Evolutionary conservation across 2,797 vertebrate genomes (phyloP).

Genomic region (Acanthopagrus latus): DNA sequence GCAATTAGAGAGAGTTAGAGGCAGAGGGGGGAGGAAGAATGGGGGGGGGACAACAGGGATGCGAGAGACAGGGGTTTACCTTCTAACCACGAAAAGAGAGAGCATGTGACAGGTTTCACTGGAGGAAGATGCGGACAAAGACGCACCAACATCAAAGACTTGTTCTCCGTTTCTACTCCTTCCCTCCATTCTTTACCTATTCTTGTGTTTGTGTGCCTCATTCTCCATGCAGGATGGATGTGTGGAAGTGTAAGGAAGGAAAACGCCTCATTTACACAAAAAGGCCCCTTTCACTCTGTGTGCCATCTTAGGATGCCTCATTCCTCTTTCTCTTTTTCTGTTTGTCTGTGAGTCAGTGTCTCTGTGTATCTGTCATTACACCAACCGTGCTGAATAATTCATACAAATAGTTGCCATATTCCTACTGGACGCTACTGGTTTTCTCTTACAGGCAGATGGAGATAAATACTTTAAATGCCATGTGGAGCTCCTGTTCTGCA

Average conservation of each 20-base stretch:
- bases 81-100: constrained; percentile 53
- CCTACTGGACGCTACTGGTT: neutral
- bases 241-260: constrained; percentile 35
- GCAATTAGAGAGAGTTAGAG: constrained; percentile 75
- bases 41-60: constrained; percentile 51
- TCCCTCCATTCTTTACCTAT: constrained; percentile 24
- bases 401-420: constrained; percentile 23
- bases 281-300: constrained; percentile 35
- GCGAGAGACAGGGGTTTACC: constrained; percentile 58
- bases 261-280: constrained; percentile 66
- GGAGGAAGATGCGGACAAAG: constrained; percentile 66
- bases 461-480: constrained; percentile 16
- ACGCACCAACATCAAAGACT: constrained; percentile 64
- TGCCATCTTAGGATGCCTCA: constrained; percentile 32
- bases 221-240: constrained; percentile 40
- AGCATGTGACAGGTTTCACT: constrained; percentile 66
- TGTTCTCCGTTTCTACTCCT: constrained; percentile 18
- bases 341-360: neutral
- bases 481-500: constrained; percentile 4
- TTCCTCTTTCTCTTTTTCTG: constrained; percentile 5
- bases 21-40: constrained; percentile 38
- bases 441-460: neutral
- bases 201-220: constrained; percentile 26
- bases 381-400: constrained; percentile 8
- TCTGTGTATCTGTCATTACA: constrained; percentile 12